A percentile compares a stretch with the other conserved stretches of the same genome.
Evolutionary conservation across 2,797 vertebrate species (phyloP).

Genomic region (Helarctos malayanus): DNA sequence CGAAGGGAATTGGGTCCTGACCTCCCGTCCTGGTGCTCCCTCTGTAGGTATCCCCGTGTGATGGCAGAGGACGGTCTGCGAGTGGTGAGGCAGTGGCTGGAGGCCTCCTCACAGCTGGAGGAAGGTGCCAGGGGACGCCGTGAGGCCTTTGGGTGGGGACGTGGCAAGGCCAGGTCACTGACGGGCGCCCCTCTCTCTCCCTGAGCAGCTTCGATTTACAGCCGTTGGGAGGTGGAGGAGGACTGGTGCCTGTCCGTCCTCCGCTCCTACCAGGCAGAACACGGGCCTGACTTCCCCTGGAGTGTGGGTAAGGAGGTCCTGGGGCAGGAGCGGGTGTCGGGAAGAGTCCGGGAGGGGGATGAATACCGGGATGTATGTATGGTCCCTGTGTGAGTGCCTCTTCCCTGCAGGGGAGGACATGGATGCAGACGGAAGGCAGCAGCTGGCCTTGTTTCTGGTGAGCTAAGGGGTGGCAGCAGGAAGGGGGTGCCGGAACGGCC

Average conservation of each 20-base stretch:
- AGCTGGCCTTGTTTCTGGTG: conserved; percentile 96
- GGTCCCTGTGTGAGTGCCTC: neutral
- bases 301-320: conserved; percentile 92
- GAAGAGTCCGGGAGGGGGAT: neutral
- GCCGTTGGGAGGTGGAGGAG: conserved; percentile 93
- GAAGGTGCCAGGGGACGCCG: conserved; percentile 89
- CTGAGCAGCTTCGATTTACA: conserved; percentile 92
- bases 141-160: neutral
- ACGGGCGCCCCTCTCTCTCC: neutral
- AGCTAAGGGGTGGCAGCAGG: conserved; percentile 74
- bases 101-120: conserved; percentile 90
- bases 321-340: neutral
- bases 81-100: conserved; percentile 93
- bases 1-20: neutral
- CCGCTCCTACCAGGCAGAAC: conserved; percentile 93
- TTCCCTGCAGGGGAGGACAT: conserved; percentile 93
- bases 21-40: fast-evolving
- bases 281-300: conserved; percentile 93
- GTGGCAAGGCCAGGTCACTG: neutral
- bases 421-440: conserved; percentile 91
- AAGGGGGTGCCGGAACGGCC: neutral
- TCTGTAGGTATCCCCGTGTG: conserved; percentile 94
- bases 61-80: conserved; percentile 93
- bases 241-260: conserved; percentile 96
- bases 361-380: fast-evolving